Percentiles rank a stretch among this genome's conserved stretches.
These are phyloP conservation scores for Eupithecia abbreviata DNA, from an alignment of 2,888 invertebrate species.

Conservation along the genomic window DNA sequence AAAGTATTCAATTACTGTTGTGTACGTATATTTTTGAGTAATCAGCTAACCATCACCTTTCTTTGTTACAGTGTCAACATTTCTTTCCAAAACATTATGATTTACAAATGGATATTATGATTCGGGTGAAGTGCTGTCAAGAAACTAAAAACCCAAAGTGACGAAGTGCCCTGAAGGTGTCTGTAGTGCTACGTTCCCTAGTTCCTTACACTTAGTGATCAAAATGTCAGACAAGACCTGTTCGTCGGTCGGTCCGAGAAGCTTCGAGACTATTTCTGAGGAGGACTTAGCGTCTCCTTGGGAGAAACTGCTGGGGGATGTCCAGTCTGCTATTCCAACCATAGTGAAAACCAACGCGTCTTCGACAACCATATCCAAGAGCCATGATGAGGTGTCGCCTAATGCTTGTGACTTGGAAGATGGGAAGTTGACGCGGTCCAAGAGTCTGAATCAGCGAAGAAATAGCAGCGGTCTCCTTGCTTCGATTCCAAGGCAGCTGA, in stretches of 20 bases:
- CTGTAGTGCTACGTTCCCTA: conserved; percentile 79
- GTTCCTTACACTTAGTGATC: conserved; percentile 53
- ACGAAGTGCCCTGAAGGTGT: conserved; percentile 81
- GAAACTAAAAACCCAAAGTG: conserved; percentile 84
- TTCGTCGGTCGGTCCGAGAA: conserved; percentile 79
- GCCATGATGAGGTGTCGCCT: conserved; percentile 65
- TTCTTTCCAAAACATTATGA: conserved; percentile 84
- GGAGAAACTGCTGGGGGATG: conserved; percentile 79
- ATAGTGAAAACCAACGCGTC: conserved; percentile 79
- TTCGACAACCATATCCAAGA: conserved; percentile 67
- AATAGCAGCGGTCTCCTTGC: conserved; percentile 82
- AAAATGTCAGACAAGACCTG: conserved; percentile 80
- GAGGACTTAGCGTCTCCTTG: conserved; percentile 78
- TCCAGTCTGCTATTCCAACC: conserved; percentile 74
- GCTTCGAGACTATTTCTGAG: conserved; percentile 82
- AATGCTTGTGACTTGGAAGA: conserved; percentile 71
- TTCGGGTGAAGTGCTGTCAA: conserved; percentile 84
- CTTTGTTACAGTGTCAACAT: conserved; percentile 83
- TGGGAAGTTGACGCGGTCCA: conserved; percentile 75
- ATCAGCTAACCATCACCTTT: conserved; percentile 44
- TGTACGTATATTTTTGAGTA: conserved; percentile 5
- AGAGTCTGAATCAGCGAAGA: conserved; percentile 78
- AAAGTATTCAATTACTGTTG: conserved; percentile 2
- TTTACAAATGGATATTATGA: conserved; percentile 85
- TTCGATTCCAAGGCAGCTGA: conserved; percentile 80